These are phyloP conservation scores for Hyposmocoma kahamanoa DNA, from an alignment of 1,140 invertebrate species.

Conservation along the genomic window DNA sequence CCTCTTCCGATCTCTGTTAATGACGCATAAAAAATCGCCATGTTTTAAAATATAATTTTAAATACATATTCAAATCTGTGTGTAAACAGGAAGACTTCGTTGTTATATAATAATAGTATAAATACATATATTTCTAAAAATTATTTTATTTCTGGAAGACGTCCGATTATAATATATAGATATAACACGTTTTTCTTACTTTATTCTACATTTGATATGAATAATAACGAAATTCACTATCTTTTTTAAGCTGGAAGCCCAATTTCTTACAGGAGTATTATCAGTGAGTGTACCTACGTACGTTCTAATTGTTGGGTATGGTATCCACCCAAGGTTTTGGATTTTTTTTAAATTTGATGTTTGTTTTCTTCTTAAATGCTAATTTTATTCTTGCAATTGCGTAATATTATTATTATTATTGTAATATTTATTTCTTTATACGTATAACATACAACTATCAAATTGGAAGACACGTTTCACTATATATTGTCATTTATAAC, in stretches of 20 bases:
- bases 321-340: no score
- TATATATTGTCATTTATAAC: no score
- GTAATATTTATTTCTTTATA: no score
- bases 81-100: conserved; percentile 60
- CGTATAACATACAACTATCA: background rate
- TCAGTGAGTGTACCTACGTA: no score
- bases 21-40: background rate
- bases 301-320: no score
- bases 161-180: background rate
- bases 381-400: no score
- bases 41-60: background rate
- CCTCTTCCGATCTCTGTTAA: background rate
- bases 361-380: no score
- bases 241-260: no score
- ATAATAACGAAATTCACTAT: background rate
- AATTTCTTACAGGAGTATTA: no score
- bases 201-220: background rate
- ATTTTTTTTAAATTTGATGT: no score
- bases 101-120: conserved; percentile 37
- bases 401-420: no score
- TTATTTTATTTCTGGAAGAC: background rate
- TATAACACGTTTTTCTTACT: background rate
- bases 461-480: conserved; percentile 26
- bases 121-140: background rate
- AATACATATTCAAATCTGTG: background rate